Evolutionary conservation across 2,797 vertebrate species (phyloP).

Genomic region (Gobionotothen gibberifrons): DNA sequence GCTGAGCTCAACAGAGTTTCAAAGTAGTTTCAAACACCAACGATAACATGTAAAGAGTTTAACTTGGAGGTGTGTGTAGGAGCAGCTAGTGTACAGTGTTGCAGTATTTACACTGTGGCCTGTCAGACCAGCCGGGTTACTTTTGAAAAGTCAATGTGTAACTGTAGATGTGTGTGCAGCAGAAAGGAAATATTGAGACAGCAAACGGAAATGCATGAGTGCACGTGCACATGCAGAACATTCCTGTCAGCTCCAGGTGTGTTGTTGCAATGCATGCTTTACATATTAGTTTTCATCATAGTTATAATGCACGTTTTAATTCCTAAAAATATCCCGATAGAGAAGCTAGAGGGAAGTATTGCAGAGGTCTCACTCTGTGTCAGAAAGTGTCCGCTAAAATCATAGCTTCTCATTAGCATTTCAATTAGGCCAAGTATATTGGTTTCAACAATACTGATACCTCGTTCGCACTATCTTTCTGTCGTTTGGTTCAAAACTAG

Average conservation of each 20-base stretch:
- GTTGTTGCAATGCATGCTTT: constrained; percentile 24
- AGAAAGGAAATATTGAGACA: constrained; percentile 33
- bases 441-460: constrained; percentile 29
- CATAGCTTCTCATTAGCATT: constrained; percentile 57
- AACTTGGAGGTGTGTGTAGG: constrained; percentile 18
- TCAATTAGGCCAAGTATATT: constrained; percentile 29
- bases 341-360: background rate
- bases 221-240: constrained; percentile 12
- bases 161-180: constrained; percentile 52
- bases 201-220: constrained; percentile 1
- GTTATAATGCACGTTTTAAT: constrained; percentile 15
- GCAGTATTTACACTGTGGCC: constrained; percentile 57
- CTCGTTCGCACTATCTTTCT: constrained; percentile 1
- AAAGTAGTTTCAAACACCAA: constrained; percentile 14
- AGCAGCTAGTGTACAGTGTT: constrained; percentile 17
- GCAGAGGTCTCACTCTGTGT: constrained; percentile 17
- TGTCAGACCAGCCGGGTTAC: constrained; percentile 68
- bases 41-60: background rate
- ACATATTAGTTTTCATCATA: constrained; percentile 44
- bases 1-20: constrained; percentile 23
- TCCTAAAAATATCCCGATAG: background rate
- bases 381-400: constrained; percentile 45
- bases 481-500: background rate
- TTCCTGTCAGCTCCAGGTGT: constrained; percentile 54
- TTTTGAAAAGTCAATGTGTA: constrained; percentile 27